Evolutionary conservation across 2,888 invertebrate genomes (phyloP).

Genomic region (Hirtodrosophila trivittata): DNA sequence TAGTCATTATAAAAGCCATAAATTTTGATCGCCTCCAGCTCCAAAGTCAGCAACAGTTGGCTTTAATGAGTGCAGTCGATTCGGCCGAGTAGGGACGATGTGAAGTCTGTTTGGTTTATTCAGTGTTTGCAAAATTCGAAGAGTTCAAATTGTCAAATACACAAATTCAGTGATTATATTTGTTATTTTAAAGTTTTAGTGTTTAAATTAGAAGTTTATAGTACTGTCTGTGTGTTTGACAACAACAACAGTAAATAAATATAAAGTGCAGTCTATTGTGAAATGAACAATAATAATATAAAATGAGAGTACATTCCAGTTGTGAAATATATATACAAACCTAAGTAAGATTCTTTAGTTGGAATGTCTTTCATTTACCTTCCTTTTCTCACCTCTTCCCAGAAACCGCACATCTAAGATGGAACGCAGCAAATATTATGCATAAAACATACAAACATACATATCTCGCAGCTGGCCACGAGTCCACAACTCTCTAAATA

Average conservation of each 20-base stretch:
- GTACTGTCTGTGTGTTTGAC: no score
- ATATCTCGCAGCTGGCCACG: conserved; percentile 18
- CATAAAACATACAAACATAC: conserved; percentile 64
- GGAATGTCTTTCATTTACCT: conserved; percentile 30
- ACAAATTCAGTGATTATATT: no score
- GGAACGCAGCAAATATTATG: conserved; percentile 66
- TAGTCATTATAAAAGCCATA: conserved; percentile 80
- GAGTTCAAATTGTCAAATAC: conserved; percentile 18
- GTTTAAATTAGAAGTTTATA: no score
- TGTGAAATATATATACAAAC: no score
- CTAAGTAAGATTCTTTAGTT: no score
- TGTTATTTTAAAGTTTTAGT: no score
- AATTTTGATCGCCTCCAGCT: conserved; percentile 68
- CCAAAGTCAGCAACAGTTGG: conserved; percentile 43
- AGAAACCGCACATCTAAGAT: conserved; percentile 65
- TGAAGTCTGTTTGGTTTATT: conserved; percentile 5
- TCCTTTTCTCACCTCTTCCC: conserved; percentile 26
- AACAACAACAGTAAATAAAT: no score
- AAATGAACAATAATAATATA: no score
- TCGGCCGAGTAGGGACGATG: neutral
- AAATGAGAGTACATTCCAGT: no score
- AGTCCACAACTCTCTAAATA: conserved; percentile 6
- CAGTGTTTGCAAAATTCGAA: neutral
- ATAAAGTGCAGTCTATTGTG: no score
- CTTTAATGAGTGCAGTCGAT: conserved; percentile 44